Evolutionary conservation across 2,797 vertebrate species (phyloP), one percentile per base, ranked within the genome.

Genomic region (Leptatherina wallacei): DNA sequence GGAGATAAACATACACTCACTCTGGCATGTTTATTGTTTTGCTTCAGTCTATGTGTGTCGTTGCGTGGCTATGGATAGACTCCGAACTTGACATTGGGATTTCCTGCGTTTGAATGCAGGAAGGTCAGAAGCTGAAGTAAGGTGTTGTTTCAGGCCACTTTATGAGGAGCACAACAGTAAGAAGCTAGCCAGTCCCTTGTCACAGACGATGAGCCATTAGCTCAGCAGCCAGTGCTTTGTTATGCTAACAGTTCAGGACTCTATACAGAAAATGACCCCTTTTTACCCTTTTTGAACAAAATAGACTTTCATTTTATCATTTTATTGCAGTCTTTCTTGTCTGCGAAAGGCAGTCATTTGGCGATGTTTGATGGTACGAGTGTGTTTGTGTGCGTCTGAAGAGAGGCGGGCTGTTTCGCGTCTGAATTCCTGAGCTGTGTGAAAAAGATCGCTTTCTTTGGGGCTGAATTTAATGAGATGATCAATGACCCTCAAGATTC

Each of bases 131-230:
- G 78, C 71, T 80, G 70, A 62, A 74, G 77, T 69, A 72, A 77
- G 85, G 89, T 87, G 85, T 79, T 85, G 87, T 90, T 89, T 71
- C 65, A 69, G 80, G 76, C 76, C 82, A 89, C 89, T 91, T 88
- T 85, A 84, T 90, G 92, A 94, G 93, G 86, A 87, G 89, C 84
- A 80, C 85, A 82, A 61, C 91, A 81, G 92, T 91, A 91, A 95
- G 88, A 90, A 91, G 92, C 90, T 89, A 82, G 80, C 29, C 64
- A 93, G 92, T 90, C 93, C 89, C 83, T 91, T 86, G 89, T 89
- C 92, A 86, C 81, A 92, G 90, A 93, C 91, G 89, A 92, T 90
- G 92, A 91, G 88, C 92, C 93, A 94, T 94, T 94, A 95, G 93
- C 90, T 91, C 86, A 79, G 90, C 84, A 88, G 71, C 89, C 89